These are phyloP conservation scores for Caiman crocodilus DNA, from an alignment of 2,797 vertebrate species.

Conservation along the genomic window DNA sequence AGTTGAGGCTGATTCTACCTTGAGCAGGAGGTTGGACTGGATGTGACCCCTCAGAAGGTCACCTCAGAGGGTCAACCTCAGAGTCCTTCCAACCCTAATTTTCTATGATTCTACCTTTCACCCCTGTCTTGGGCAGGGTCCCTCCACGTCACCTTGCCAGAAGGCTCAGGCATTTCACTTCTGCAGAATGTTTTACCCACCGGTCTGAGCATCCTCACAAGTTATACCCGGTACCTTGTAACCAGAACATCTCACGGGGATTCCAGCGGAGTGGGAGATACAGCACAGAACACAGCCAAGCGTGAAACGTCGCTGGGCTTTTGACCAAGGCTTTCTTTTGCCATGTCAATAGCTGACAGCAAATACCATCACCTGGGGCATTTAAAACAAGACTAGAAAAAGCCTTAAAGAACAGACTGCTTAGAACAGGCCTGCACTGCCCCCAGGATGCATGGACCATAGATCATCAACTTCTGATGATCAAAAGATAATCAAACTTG, in stretches of 20 bases:
- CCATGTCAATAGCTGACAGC: not conserved
- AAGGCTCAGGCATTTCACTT: not conserved
- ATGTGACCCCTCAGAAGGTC: too few species aligned
- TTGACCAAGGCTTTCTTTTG: not conserved
- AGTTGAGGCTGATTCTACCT: too few species aligned
- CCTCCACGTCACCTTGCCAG: not conserved
- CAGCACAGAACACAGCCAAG: not conserved
- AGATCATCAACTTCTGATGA: not conserved
- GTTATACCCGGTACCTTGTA: not conserved
- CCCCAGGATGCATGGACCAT: fast-evolving
- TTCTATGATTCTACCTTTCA: not conserved
- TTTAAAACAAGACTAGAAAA: not conserved
- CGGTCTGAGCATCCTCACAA: not conserved
- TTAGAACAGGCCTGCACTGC: not conserved
- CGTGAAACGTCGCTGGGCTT: not conserved
- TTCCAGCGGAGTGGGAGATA: not conserved
- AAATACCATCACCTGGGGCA: not conserved
- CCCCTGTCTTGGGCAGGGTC: not conserved
- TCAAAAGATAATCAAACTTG: too few species aligned
- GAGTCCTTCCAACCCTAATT: not conserved
- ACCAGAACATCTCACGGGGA: not conserved
- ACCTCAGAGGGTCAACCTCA: too few species aligned
- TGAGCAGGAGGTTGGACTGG: too few species aligned
- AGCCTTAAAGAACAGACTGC: not conserved
- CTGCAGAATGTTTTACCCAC: not conserved